Evolutionary conservation across 2,113 vertebrate species (phyloP).

Genomic region (Fulica atra): DNA sequence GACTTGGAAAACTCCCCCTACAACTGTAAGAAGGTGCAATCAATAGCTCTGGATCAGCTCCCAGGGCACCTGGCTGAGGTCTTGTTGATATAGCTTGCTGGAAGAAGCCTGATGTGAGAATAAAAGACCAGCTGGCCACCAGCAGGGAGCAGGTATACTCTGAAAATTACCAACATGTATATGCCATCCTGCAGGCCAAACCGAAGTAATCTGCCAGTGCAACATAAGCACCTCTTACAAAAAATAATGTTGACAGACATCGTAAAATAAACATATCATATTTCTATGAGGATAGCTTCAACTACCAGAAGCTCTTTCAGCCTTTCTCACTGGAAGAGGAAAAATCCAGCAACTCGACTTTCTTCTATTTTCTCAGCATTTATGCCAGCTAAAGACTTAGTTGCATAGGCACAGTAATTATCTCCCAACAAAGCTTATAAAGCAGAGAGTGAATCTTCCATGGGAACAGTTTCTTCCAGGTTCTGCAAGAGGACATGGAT

Average conservation of each 20-base stretch:
- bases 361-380: not conserved
- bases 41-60: not conserved
- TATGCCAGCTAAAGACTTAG: not conserved
- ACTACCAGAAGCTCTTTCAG: not conserved
- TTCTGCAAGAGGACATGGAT: not conserved
- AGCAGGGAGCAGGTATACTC: not conserved
- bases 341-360: not conserved
- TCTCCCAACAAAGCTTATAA: not conserved
- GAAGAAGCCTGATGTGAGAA: not conserved
- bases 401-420: not conserved
- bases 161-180: not conserved
- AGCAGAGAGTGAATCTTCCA: not conserved
- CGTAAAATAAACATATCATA: not conserved
- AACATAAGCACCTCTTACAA: not conserved
- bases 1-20: not conserved
- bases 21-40: not conserved
- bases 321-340: not conserved
- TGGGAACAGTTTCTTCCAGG: not conserved
- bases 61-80: not conserved
- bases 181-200: not conserved
- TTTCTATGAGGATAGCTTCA: not conserved
- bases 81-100: not conserved
- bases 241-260: not conserved
- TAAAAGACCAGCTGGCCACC: not conserved
- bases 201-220: not conserved